Base-by-base conservation (phyloP, 1,140 invertebrate genomes). In the Pomacea maculata region DNA sequence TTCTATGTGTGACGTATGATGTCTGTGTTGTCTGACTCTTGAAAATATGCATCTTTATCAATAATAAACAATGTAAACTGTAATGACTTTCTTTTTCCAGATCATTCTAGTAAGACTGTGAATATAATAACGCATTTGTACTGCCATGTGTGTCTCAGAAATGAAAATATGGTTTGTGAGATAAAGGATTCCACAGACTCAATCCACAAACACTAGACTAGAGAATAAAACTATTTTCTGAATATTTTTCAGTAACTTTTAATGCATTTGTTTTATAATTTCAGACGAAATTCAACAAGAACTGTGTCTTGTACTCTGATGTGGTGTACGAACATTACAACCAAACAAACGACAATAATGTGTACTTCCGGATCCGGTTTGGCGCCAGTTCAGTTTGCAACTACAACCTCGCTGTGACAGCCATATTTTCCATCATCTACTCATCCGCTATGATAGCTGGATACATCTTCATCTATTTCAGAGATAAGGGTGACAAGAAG, bases 341-440 rank as follows among this genome's bases (percentile, higher is more conserved):
- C n/a, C 68, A 64, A 6, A 19, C 34, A 10, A 14, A 14, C 7
- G 54, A 61, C n/a, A 29, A 7, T 1, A 57, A 8, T n/a, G 70
- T 52, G 5, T 76, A 76, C 70, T 80, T 76, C 61, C 15, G 45
- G 7, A 77, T 84, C 21, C 34, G 64, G 1, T 84, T 84, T 64
- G 83, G 83, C 0, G 64, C 75, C 25, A 54, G 54, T 64, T 80
- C 80, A 21, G 80, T 84, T 55, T 84, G 83, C 61, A 68, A 84
- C 54, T 84, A 84, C 80, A 81, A 70, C 78, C 67, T 84, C 19
- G 83, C 80, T 14, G 80, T 84, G 25, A 61, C 80, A 4, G 80
- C 80, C 17, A 68, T 84, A 11, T 82, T 84, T 68, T 84, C 80
- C 78, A 67, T 84, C 6, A 79, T 81, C 75, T 84, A 84, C 75